A percentile compares a stretch with the other conserved stretches of the same genome.
Conservation (phyloP, 2,888 invertebrate species). For the Clepsis dumicolana region DNA sequence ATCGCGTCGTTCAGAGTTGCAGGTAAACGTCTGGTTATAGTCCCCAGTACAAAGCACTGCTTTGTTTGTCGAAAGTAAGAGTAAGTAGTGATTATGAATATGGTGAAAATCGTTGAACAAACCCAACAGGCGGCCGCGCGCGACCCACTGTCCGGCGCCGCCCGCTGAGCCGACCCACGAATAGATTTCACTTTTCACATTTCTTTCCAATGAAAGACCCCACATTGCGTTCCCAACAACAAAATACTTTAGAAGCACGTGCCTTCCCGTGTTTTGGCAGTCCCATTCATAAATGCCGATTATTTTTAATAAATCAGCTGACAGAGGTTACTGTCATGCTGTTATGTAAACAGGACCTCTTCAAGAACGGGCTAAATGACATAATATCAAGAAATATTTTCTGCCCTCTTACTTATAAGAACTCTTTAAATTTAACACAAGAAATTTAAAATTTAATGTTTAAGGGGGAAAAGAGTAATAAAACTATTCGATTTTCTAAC, state of each 20-base stretch:
- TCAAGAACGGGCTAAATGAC: constrained; percentile 51
- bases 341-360: constrained; percentile 67
- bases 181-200: constrained; percentile 82
- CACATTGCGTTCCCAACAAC: constrained; percentile 48
- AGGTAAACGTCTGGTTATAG: constrained; percentile 15
- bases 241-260: neutral
- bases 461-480: constrained; percentile 22
- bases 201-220: constrained; percentile 65
- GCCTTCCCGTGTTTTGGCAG: neutral
- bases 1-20: constrained; percentile 4
- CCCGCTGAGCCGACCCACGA: constrained; percentile 47
- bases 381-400: constrained; percentile 40
- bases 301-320: constrained; percentile 57
- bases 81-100: constrained; percentile 73
- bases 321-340: constrained; percentile 67
- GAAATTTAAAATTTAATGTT: constrained; percentile 13
- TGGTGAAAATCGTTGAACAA: constrained; percentile 77
- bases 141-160: constrained; percentile 74
- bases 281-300: constrained; percentile 49
- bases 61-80: constrained; percentile 79
- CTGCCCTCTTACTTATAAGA: neutral
- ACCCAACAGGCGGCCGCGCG: constrained; percentile 74
- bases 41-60: constrained; percentile 48
- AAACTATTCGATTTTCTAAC: constrained; percentile 61
- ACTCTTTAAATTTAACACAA: constrained; percentile 9